phyloP scores from a whole-genome alignment of 2,797 vertebrate genomes.

The Pelobates cultripes region DNA sequence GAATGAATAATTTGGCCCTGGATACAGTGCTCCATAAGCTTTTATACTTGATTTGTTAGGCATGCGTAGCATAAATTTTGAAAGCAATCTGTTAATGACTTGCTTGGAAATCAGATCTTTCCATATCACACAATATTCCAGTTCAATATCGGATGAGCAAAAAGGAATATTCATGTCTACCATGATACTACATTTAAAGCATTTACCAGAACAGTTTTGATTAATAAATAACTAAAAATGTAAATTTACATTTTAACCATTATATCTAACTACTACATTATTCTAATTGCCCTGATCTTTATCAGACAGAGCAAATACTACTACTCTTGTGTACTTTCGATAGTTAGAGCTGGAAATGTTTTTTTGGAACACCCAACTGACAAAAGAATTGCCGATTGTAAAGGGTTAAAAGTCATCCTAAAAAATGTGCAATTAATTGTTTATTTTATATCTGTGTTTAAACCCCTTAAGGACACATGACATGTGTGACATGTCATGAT shows the following conservation, averaged over 20 bases:
- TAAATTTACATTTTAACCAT: conserved; percentile 16
- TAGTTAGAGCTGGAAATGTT: too few species aligned
- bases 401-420: too few species aligned
- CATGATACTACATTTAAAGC: conserved; percentile 59
- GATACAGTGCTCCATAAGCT: conserved; percentile 67
- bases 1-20: conserved; percentile 67
- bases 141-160: conserved; percentile 65
- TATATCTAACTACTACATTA: neutral
- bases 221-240: conserved; percentile 25
- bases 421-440: too few species aligned
- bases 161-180: conserved; percentile 66
- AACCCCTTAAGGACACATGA: too few species aligned
- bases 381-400: too few species aligned
- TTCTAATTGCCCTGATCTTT: conserved; percentile 11
- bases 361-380: too few species aligned
- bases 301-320: too few species aligned
- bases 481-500: too few species aligned
- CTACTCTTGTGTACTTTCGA: too few species aligned
- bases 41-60: conserved; percentile 78
- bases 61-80: conserved; percentile 72
- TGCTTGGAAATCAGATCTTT: conserved; percentile 64
- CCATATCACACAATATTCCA: conserved; percentile 58
- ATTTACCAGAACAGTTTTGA: conserved; percentile 46
- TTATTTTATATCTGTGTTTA: too few species aligned
- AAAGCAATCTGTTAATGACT: conserved; percentile 74